Evolutionary conservation across 1,140 invertebrate genomes (phyloP), one percentile per base, ranked within the genome.

Genomic region (Sogatella furcifera): DNA sequence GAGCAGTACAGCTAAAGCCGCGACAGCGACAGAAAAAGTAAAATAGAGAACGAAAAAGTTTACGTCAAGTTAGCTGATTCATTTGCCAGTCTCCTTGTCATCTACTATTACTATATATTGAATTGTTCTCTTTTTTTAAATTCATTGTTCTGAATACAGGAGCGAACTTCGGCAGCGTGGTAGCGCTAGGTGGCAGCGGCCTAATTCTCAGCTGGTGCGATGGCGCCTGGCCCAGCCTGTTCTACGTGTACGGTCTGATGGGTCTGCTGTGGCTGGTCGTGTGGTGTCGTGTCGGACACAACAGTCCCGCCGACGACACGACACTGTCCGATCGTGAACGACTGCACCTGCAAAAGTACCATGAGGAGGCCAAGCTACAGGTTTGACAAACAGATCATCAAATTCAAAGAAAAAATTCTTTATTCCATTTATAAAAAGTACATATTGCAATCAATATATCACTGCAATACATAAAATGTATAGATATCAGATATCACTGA

Each of bases 281-380:
- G 0, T 71, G 85, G 80, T 77, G 81, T 4, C 55, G 85, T 13
- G 67, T 87, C 17, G 86, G 85, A 72, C 88, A 85, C 73, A 85
- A 81, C 63, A 81, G 84, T 62, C 93, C 93, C 9, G 78, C 78
- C 42, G 75, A 80, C 24, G 86, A 90, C 72, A 84, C 85, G 0
- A 80, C 78, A 34, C 90, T 92, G 49, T 79, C 80, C 13, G 73
- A 81, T 9, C 74, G 76, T 38, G 85, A 92, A 72, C 77, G 77
- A 64, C 73, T 80, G 59, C 82, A 84, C 67, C 77, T 92, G 66
- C 71, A 14, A 70, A 34, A 60, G 21, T 57, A 62, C 43, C 31
- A 11, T 2, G 55, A 56, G 11, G 52, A 52, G 5, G 14, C 55
- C 15, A 57, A 42, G 10, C 15, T 56, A 19, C 43, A 62, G 57